These are phyloP conservation scores for Dendronephthya gigantea DNA, from an alignment of 64 coral and sea anemone species.

Conservation along the genomic window DNA sequence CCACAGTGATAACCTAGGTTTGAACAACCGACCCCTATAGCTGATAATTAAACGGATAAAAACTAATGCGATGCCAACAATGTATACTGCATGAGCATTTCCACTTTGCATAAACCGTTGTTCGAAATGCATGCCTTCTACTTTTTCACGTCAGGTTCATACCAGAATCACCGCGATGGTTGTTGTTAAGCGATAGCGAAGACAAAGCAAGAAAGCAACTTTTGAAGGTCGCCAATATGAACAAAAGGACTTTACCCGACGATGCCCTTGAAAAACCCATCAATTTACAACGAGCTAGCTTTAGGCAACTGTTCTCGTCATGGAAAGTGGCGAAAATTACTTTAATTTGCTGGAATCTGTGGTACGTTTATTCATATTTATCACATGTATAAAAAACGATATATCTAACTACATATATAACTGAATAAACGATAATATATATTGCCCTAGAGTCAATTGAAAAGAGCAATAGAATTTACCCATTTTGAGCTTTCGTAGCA, in stretches of 20 bases:
- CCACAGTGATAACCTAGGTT: no score
- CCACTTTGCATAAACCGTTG: background rate
- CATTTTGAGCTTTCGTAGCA: no score
- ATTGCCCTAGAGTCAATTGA: no score
- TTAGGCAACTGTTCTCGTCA: background rate
- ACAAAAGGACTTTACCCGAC: background rate
- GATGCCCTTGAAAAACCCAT: background rate
- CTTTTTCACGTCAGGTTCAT: background rate
- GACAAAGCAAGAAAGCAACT: background rate
- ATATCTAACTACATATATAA: no score
- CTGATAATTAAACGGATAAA: no score
- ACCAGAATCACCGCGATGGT: conserved; percentile 8
- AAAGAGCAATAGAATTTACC: no score
- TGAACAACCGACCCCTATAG: no score
- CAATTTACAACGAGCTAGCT: background rate
- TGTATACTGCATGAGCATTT: background rate
- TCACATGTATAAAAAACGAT: no score
- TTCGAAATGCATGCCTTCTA: background rate
- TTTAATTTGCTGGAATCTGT: background rate
- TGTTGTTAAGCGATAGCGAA: background rate
- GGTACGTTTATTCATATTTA: no score
- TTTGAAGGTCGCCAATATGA: background rate
- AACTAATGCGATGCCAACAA: no score
- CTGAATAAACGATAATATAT: no score
- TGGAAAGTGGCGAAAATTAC: background rate